Percentiles rank a stretch among this genome's conserved stretches.
phyloP scores from a whole-genome alignment of 2,888 invertebrate genomes.

The Amaurobius ferox region DNA sequence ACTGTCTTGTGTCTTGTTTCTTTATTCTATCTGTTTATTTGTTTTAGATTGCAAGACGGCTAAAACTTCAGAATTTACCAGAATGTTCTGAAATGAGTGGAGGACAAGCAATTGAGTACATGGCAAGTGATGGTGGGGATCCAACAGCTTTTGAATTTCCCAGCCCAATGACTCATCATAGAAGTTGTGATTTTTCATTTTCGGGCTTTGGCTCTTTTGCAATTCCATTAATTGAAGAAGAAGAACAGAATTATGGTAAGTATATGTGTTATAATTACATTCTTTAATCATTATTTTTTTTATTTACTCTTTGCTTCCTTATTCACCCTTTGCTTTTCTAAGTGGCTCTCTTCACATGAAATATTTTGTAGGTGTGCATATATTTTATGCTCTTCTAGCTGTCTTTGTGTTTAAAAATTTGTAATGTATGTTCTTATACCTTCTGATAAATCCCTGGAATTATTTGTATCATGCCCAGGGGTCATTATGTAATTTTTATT shows the following conservation, averaged over 20 bases:
- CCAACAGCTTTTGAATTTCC: conserved; percentile 83
- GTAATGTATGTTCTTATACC: too few species aligned
- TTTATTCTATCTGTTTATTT: not conserved
- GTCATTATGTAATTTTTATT: too few species aligned
- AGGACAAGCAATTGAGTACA: conserved; percentile 89
- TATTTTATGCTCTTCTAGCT: too few species aligned
- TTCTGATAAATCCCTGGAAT: too few species aligned
- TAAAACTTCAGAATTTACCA: conserved; percentile 88
- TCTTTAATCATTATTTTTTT: too few species aligned
- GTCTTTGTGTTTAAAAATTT: too few species aligned
- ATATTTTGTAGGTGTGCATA: too few species aligned
- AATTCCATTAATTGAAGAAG: conserved; percentile 80
- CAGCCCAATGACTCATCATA: conserved; percentile 82
- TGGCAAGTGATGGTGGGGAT: conserved; percentile 83
- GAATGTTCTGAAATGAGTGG: conserved; percentile 87
- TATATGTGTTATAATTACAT: not conserved
- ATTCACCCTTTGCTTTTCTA: too few species aligned
- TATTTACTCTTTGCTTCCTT: too few species aligned
- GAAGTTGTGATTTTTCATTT: conserved; percentile 94
- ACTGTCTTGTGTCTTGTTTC: not conserved
- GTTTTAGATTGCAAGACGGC: conserved; percentile 85
- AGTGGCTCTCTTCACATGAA: too few species aligned
- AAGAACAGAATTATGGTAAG: conserved; percentile 81
- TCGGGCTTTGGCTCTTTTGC: conserved; percentile 86
- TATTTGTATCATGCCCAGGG: too few species aligned